phyloP scores from a whole-genome alignment of 1,140 invertebrate genomes.

The Diabrotica undecimpunctata region DNA sequence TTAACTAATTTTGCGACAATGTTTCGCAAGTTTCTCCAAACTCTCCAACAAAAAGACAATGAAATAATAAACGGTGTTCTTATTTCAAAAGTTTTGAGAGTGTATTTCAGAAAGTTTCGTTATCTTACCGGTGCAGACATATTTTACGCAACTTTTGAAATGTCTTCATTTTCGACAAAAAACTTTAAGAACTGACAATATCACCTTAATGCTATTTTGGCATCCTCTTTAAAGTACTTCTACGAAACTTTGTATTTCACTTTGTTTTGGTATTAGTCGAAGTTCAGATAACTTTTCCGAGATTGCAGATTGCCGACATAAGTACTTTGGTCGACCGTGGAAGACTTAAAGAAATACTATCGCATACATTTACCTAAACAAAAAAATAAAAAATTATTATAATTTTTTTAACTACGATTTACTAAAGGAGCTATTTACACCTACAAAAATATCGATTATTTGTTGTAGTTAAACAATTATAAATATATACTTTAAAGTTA shows the following conservation, averaged over 20 bases:
- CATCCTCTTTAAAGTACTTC: conserved; percentile 4
- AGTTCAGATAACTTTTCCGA: conserved; percentile 3
- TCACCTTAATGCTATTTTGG: conserved; percentile 14
- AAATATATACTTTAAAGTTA: too few relatives aligned
- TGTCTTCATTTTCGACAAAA: conserved; percentile 11
- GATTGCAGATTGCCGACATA: neutral
- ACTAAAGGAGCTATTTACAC: too few relatives aligned
- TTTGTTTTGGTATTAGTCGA: neutral
- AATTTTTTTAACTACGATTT: too few relatives aligned
- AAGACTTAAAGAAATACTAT: neutral
- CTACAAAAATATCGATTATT: too few relatives aligned
- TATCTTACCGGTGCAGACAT: conserved; percentile 7
- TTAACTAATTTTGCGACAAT: conserved; percentile 17
- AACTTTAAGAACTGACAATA: conserved; percentile 4
- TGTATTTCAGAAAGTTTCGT: conserved; percentile 8
- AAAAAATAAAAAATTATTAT: too few relatives aligned
- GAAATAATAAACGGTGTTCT: conserved; percentile 19
- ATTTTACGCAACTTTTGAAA: conserved; percentile 21
- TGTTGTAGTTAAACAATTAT: too few relatives aligned
- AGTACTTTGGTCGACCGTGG: neutral
- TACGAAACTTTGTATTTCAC: conserved; percentile 7
- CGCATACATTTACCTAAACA: too few relatives aligned
- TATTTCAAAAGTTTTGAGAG: conserved; percentile 11
- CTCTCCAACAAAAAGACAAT: conserved; percentile 11
- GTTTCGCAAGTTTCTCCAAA: neutral